A percentile compares a stretch with the other conserved stretches of the same genome.
These are phyloP conservation scores for Sipha flava DNA, from an alignment of 1,140 invertebrate genomes.

Conservation along the genomic window DNA sequence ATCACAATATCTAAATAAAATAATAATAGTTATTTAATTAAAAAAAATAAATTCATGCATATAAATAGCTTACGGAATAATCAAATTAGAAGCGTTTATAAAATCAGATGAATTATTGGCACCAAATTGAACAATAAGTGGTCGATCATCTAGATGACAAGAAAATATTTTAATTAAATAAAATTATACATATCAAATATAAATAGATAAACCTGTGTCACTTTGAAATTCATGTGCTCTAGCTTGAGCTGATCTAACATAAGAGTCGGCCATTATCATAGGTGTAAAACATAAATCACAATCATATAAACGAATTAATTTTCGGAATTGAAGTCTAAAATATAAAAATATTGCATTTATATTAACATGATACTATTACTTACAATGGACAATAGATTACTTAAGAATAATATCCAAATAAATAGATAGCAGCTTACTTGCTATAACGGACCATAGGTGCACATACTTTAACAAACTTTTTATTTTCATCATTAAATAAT, in stretches of 20 bases:
- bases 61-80: constrained; percentile 59
- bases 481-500: constrained; percentile 52
- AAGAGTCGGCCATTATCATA: constrained; percentile 93
- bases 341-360: not conserved
- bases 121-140: constrained; percentile 90
- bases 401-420: not conserved
- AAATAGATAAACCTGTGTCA: constrained; percentile 46
- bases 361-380: not conserved
- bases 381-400: not conserved
- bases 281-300: constrained; percentile 89
- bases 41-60: constrained; percentile 15
- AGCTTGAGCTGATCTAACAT: constrained; percentile 78
- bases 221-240: constrained; percentile 82
- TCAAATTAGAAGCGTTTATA: constrained; percentile 69
- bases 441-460: constrained; percentile 96
- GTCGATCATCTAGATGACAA: constrained; percentile 56
- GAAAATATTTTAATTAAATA: not conserved
- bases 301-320: constrained; percentile 69
- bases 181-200: constrained; percentile 31
- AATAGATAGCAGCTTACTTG: constrained; percentile 53
- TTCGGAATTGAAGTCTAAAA: constrained; percentile 70
- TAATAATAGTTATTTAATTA: not conserved
- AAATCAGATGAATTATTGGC: constrained; percentile 78
- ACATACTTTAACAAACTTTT: constrained; percentile 64
- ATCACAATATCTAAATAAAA: constrained; percentile 59